Base-by-base conservation (phyloP, 2,113 vertebrate genomes). In the Syrmaticus mikado region DNA sequence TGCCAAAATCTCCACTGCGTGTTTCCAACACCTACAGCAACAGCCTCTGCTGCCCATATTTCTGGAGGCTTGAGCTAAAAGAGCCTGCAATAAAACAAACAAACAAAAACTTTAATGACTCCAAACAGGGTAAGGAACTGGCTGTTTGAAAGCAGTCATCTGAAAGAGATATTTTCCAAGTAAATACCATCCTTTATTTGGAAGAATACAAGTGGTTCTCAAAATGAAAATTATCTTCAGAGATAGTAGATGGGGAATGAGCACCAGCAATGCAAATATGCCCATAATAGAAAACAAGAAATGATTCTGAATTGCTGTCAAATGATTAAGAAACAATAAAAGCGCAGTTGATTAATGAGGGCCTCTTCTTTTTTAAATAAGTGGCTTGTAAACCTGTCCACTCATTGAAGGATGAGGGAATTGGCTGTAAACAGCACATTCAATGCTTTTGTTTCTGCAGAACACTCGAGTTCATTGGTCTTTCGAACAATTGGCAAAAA, bases 301-400 rank as follows among this genome's bases (percentile, higher is more conserved):
- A 28, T 2, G 5, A 20, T 64, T 92, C 83, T 7, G 32, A 81
- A 60, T 52, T 75, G 28, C 65, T 95, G 80, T 75, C 88, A 93
- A 86, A 84, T 15, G 7, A 93, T 65, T 78, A 86, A 92, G 85
- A 92, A 90, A 83, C 82, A 94, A 83, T 81, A 80, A 91, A 72
- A 27, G 57, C 19, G 58, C 61, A 46, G 38, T 57, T 88, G 41
- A 91, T 88, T 96, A 93, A 83, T 8, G 66, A 43, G 57, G 5
- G 43, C 43, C 57, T 79, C 81, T 78, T 86, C 43, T 73, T 32
- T 87, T 68, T 66, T 50, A 83, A 75, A 78, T 34, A 88, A 90
- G 87, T 24, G 34, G 24, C 50, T 92, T 38, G 22, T 77, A 93
- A 93, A 83, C 38, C 60, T 81, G 41, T 45, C 80, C 52, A 14